Evolutionary conservation across 2,888 invertebrate genomes (phyloP).

Genomic region (Dryococelus australis): DNA sequence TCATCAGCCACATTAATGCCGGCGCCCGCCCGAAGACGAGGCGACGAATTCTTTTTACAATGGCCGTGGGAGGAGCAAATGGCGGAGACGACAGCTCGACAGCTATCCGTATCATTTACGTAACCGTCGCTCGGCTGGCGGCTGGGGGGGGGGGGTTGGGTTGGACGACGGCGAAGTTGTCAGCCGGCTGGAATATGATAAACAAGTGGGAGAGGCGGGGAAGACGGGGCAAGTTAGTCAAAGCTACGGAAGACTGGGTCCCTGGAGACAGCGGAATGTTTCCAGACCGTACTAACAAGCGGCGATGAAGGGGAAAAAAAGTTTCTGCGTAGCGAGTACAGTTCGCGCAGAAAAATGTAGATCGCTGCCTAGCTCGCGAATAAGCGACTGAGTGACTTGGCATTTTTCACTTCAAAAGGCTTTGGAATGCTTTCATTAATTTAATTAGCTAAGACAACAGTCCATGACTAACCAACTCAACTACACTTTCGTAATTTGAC

Average conservation of each 20-base stretch:
- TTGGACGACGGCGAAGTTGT: not conserved
- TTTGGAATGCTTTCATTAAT: too few species aligned
- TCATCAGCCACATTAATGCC: conserved; percentile 16
- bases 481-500: too few species aligned
- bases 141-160: not conserved
- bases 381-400: too few species aligned
- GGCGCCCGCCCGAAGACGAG: not conserved
- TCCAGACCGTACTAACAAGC: not conserved
- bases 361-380: too few species aligned
- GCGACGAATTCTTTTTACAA: not conserved
- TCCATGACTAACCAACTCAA: too few species aligned
- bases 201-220: not conserved
- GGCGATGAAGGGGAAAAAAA: not conserved
- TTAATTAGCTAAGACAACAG: too few species aligned
- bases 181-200: not conserved
- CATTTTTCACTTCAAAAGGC: too few species aligned
- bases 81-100: not conserved
- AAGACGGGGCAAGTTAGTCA: not conserved
- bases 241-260: not conserved
- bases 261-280: not conserved
- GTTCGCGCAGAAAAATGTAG: not conserved
- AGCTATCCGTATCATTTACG: conserved; percentile 16
- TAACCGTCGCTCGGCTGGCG: not conserved
- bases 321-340: not conserved
- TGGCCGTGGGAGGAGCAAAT: not conserved